Conservation (phyloP, 2,113 vertebrate species). For the Chionodraco myersi region DNA sequence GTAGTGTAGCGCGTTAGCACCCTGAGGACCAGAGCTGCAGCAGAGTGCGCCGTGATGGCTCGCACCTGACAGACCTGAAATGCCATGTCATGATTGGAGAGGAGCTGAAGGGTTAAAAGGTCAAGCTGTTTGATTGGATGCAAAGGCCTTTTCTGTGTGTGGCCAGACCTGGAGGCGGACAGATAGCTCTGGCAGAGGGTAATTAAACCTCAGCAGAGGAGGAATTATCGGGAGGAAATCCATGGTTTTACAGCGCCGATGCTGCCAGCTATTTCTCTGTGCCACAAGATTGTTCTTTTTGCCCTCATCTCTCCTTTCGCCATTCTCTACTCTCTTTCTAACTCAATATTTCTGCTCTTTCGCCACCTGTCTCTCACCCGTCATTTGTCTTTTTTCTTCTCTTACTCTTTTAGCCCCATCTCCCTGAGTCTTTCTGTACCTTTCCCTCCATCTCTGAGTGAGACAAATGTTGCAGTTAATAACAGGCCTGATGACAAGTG, state of each 20-base stretch:
- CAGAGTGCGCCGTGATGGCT: conserved; percentile 17
- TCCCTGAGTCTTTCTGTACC: conserved; percentile 29
- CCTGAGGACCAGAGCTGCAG: background rate
- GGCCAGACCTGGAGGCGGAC: conserved; percentile 46
- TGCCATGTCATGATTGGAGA: conserved; percentile 62
- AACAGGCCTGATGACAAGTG: conserved; percentile 71
- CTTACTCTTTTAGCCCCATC: background rate
- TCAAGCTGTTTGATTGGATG: conserved; percentile 69
- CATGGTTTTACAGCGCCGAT: conserved; percentile 45
- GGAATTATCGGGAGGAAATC: conserved; percentile 58
- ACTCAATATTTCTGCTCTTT: conserved; percentile 39
- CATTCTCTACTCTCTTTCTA: conserved; percentile 20
- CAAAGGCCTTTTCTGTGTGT: conserved; percentile 48
- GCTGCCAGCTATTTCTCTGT: conserved; percentile 33
- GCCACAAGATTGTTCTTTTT: conserved; percentile 12
- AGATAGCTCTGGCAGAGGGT: conserved; percentile 51
- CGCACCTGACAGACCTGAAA: conserved; percentile 70
- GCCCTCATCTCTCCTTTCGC: background rate
- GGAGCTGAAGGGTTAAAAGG: conserved; percentile 69
- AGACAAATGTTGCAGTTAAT: conserved; percentile 73
- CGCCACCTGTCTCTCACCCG: conserved; percentile 42
- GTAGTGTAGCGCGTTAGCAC: conserved; percentile 28
- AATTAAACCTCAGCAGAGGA: conserved; percentile 67
- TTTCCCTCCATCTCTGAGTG: conserved; percentile 37
- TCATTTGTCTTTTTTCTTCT: conserved; percentile 11